Conservation (phyloP, 2,113 vertebrate species). For the Ageneiosus marmoratus region DNA sequence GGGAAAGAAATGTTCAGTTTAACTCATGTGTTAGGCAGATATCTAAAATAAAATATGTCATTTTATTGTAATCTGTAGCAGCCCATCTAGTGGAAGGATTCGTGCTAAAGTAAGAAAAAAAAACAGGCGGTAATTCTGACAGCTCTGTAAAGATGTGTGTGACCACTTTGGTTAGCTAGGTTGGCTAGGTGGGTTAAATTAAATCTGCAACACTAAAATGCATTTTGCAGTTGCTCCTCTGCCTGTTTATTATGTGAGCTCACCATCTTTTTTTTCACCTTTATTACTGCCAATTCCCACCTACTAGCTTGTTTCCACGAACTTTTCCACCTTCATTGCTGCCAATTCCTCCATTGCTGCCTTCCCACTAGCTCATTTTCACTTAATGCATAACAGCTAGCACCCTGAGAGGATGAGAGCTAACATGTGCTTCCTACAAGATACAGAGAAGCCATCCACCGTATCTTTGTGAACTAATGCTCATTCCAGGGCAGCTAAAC, state of each 20-base stretch:
- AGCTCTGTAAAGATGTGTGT: not conserved
- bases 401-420: not conserved
- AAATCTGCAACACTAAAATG: not conserved
- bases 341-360: no score
- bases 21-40: not conserved
- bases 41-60: not conserved
- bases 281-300: not conserved
- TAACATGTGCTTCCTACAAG: not conserved
- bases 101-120: not conserved
- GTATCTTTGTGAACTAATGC: not conserved
- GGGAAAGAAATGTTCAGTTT: conserved; percentile 8
- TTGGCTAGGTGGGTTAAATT: not conserved
- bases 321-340: not conserved
- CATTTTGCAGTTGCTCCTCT: not conserved
- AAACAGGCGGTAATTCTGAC: not conserved
- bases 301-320: not conserved
- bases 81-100: not conserved
- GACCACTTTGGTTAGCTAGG: not conserved
- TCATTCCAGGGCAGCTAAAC: not conserved
- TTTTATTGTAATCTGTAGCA: not conserved
- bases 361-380: not conserved
- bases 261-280: not conserved
- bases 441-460: not conserved
- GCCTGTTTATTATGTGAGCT: not conserved
- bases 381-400: not conserved